Evolutionary conservation across 2,113 vertebrate species (phyloP), one percentile per base, ranked within the genome.

Genomic region (Sporophila hypoxantha): DNA sequence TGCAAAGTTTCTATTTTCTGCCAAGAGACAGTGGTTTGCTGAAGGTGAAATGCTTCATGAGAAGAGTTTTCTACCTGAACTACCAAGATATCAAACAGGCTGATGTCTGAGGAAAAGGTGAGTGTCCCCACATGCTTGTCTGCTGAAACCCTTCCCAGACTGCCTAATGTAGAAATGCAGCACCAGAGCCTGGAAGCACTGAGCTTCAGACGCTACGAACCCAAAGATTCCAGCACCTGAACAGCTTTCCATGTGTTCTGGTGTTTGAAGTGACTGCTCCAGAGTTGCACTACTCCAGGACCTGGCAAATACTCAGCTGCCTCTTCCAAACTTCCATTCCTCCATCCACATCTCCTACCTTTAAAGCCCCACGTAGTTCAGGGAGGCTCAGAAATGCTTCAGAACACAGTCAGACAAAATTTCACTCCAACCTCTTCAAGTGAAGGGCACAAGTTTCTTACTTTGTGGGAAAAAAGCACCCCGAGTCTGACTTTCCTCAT

Each of bases 51-150:
- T 44, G 12, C 17, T 74, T 29, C 20, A 47, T 14, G 6, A 42
- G 17, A 87, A 42, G 8, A 47, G 9, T 20, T 42, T 82, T 76
- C 27, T 70, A 5, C 15, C 9, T 84, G 64, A 76, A 62, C 19
- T 59, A 53, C 0, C 4, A 29, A 76, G 25, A 91, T 76, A 59
- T 22, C 0, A 0, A 78, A 56, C 12, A 67, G 27, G 26, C 8
- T 27, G 8, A 41, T 68, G 8, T 71, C 46, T 44, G 47, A 89
- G 27, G 17, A 71, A 84, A 83, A 73, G 16, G 1, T 62, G 46
- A 81, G 36, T 65, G 17, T 65, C 8, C 21, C 47, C 5, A 3
- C 8, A 23, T 1, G 2, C 13, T 53, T 71, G 20, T 17, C 41
- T 76, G 27, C 70, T 67, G 52, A 32, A 56, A 84, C 79, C 36